A percentile compares a stretch with the other conserved stretches of the same genome.
These are phyloP conservation scores for Herpetotheres cachinnans DNA, from an alignment of 2,113 vertebrate species.

Conservation along the genomic window DNA sequence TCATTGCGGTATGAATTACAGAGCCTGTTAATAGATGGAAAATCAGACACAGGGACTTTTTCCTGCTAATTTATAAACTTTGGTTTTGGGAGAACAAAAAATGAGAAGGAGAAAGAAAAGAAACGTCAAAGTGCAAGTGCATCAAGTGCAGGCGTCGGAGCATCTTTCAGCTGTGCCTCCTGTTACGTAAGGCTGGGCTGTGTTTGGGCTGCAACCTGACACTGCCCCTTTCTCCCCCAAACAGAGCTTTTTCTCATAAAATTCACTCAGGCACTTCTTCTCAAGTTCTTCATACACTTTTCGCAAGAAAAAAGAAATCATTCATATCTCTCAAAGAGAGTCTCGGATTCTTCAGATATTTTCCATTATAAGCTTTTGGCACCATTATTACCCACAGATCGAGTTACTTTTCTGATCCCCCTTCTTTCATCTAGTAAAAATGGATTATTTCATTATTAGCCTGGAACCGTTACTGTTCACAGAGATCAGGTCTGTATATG, in stretches of 20 bases:
- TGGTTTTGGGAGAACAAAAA: not conserved
- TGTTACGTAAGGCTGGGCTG: conserved; percentile 55
- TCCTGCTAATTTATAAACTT: not conserved
- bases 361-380: conserved; percentile 78
- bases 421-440: conserved; percentile 82
- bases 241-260: conserved; percentile 83
- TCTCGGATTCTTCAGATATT: conserved; percentile 80
- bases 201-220: conserved; percentile 68
- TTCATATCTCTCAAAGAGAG: conserved; percentile 79
- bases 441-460: conserved; percentile 81
- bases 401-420: conserved; percentile 76
- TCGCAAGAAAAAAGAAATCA: conserved; percentile 81
- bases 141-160: conserved; percentile 3
- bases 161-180: conserved; percentile 75
- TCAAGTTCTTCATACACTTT: conserved; percentile 81
- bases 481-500: conserved; percentile 53
- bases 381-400: conserved; percentile 68
- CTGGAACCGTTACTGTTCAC: conserved; percentile 69
- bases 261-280: conserved; percentile 76
- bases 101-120: not conserved
- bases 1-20: not conserved
- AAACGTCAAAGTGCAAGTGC: conserved; percentile 40
- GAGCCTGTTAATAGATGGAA: not conserved
- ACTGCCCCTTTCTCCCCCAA: conserved; percentile 64
- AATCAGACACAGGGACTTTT: not conserved